Evolutionary conservation across 2,888 invertebrate genomes (phyloP).

Genomic region (Epinotia ramella): DNA sequence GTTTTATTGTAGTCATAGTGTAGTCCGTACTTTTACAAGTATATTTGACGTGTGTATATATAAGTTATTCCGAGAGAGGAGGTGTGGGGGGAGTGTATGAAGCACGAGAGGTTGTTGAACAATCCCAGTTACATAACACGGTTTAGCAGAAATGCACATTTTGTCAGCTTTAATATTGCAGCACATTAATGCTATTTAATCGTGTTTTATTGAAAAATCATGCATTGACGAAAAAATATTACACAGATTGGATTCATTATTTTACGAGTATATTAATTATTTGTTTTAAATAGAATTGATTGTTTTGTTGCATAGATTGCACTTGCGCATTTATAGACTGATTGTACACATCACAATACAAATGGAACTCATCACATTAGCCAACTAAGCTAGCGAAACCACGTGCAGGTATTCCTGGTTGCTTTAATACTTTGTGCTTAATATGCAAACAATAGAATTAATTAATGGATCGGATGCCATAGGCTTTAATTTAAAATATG

Average conservation of each 20-base stretch:
- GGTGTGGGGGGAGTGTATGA: slow-evolving; percentile 39
- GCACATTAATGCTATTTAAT: slow-evolving; percentile 70
- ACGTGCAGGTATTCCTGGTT: slow-evolving; percentile 40
- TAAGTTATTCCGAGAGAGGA: slow-evolving; percentile 63
- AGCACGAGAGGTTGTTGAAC: slow-evolving; percentile 49
- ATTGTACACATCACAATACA: slow-evolving; percentile 69
- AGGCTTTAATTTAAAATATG: slow-evolving; percentile 49
- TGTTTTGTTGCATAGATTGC: slow-evolving; percentile 42
- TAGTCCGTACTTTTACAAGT: slow-evolving; percentile 79
- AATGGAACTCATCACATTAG: slow-evolving; percentile 68
- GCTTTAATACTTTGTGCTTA: slow-evolving; percentile 43
- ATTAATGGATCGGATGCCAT: slow-evolving; percentile 49
- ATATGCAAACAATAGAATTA: slow-evolving; percentile 37
- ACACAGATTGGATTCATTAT: slow-evolving; percentile 49
- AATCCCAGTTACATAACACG: slow-evolving; percentile 61
- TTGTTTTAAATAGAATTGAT: slow-evolving; percentile 48
- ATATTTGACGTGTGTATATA: slow-evolving; percentile 75
- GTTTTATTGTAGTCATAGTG: slow-evolving; percentile 83
- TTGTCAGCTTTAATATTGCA: slow-evolving; percentile 76
- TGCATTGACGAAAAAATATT: slow-evolving; percentile 22
- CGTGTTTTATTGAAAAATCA: slow-evolving; percentile 45
- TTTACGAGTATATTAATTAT: slow-evolving; percentile 52
- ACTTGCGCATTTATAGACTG: slow-evolving; percentile 68
- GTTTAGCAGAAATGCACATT: slow-evolving; percentile 75
- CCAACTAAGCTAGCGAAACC: slow-evolving; percentile 50